Evolutionary conservation across 2,113 vertebrate genomes (phyloP).

Genomic region (Thomomys bottae): DNA sequence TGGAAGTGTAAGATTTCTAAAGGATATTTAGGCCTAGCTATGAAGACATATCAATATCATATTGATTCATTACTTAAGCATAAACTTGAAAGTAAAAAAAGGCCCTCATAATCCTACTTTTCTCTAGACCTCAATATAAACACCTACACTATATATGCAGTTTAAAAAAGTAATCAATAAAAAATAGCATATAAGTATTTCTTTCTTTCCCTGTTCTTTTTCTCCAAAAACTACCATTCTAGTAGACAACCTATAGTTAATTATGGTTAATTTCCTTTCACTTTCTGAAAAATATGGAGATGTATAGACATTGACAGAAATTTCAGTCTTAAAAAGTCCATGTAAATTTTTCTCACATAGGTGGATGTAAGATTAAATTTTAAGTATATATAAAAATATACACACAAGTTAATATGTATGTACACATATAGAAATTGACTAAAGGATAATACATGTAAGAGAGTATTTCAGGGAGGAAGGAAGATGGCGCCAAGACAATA

Average conservation of each 20-base stretch:
- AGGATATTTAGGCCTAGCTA: not conserved
- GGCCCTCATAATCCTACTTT: not conserved
- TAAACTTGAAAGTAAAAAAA: not conserved
- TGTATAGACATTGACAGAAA: too few relatives aligned
- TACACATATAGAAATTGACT: too few relatives aligned
- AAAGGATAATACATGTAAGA: too few relatives aligned
- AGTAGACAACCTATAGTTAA: not conserved
- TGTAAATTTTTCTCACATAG: too few relatives aligned
- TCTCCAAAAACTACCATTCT: not conserved
- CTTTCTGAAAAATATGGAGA: not conserved
- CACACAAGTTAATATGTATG: too few relatives aligned
- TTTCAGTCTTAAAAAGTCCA: too few relatives aligned
- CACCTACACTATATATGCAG: not conserved
- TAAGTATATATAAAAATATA: too few relatives aligned
- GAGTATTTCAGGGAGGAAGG: too few relatives aligned
- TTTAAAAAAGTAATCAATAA: not conserved
- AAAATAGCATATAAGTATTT: not conserved
- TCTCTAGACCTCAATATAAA: not conserved
- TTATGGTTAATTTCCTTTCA: not conserved
- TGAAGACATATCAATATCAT: not conserved
- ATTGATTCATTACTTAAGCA: constrained; percentile 1
- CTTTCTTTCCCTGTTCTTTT: not conserved
- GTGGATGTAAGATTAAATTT: too few relatives aligned
- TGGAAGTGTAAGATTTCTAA: constrained; percentile 22
- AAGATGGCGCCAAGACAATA: too few relatives aligned